Conservation (phyloP, 1,140 invertebrate genomes). For the Papilio polyxenes region DNA sequence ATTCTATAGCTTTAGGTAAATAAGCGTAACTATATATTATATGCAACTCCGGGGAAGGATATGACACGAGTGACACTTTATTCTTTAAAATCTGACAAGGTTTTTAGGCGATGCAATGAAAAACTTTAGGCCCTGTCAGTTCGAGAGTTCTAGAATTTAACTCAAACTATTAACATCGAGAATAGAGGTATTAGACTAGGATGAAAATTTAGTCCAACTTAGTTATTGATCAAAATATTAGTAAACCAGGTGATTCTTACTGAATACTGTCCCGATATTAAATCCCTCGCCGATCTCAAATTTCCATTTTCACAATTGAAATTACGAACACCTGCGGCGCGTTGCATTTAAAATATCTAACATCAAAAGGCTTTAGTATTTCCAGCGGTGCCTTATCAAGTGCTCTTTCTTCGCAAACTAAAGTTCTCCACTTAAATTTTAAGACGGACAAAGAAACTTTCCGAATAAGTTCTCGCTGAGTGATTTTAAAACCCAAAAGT, state of each 20-base stretch:
- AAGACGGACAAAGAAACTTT: slow-evolving; percentile 24
- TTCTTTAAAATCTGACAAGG: no score
- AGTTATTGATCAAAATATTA: background rate
- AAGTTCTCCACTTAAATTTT: slow-evolving; percentile 23
- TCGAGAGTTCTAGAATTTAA: no score
- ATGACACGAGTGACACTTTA: no score
- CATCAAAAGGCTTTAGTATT: slow-evolving; percentile 17
- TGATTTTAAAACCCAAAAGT: slow-evolving; percentile 4
- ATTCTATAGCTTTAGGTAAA: background rate
- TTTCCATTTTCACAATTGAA: slow-evolving; percentile 10
- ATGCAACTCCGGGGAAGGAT: no score
- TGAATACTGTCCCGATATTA: background rate
- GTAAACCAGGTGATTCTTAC: background rate
- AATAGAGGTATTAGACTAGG: no score
- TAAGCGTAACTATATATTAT: no score
- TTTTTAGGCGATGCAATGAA: no score
- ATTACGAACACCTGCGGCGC: slow-evolving; percentile 18
- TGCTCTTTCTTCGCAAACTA: slow-evolving; percentile 16
- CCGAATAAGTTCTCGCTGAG: slow-evolving; percentile 3
- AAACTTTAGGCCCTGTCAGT: no score
- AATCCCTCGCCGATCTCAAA: background rate
- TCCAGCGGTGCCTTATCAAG: slow-evolving; percentile 14
- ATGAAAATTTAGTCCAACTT: no score
- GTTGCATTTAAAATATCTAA: slow-evolving; percentile 26
- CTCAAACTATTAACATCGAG: no score